Evolutionary conservation across 2,113 vertebrate species (phyloP).

Genomic region (Apodemus sylvaticus): DNA sequence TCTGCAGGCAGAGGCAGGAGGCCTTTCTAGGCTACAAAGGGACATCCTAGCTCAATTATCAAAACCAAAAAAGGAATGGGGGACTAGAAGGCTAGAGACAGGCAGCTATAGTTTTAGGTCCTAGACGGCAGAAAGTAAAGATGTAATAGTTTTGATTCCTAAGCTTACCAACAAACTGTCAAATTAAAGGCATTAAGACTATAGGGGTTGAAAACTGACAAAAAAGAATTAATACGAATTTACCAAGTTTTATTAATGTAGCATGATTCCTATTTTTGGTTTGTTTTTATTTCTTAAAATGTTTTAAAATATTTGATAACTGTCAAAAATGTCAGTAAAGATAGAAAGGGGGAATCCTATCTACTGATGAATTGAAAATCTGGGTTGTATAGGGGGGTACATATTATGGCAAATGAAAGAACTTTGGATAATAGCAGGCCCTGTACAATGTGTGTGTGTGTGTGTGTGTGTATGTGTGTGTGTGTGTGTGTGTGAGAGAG

Average conservation of each 20-base stretch:
- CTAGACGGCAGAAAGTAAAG: conserved; percentile 6
- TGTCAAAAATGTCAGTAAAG: neutral
- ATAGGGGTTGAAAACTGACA: conserved; percentile 18
- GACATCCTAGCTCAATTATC: neutral
- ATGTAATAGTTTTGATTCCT: neutral
- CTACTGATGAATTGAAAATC: neutral
- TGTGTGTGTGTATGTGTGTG: too few relatives aligned
- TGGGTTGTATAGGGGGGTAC: neutral
- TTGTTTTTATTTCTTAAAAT: neutral
- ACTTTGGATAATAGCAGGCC: neutral
- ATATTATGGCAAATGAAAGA: neutral
- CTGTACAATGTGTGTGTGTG: too few relatives aligned
- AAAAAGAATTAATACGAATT: neutral
- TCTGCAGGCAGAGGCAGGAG: neutral
- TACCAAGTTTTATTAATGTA: conserved; percentile 10
- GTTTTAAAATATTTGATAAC: neutral
- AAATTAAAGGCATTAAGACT: neutral
- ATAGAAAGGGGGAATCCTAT: neutral
- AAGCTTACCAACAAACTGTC: neutral
- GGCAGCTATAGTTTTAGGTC: neutral
- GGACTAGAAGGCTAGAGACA: neutral
- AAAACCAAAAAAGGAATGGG: neutral
- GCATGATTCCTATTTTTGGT: neutral
- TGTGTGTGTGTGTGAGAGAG: too few relatives aligned
- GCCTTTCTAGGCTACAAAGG: too few relatives aligned